A percentile compares a stretch with the other conserved stretches of the same genome.
phyloP scores from a whole-genome alignment of 2,113 vertebrate species.

The Lepus europaeus region DNA sequence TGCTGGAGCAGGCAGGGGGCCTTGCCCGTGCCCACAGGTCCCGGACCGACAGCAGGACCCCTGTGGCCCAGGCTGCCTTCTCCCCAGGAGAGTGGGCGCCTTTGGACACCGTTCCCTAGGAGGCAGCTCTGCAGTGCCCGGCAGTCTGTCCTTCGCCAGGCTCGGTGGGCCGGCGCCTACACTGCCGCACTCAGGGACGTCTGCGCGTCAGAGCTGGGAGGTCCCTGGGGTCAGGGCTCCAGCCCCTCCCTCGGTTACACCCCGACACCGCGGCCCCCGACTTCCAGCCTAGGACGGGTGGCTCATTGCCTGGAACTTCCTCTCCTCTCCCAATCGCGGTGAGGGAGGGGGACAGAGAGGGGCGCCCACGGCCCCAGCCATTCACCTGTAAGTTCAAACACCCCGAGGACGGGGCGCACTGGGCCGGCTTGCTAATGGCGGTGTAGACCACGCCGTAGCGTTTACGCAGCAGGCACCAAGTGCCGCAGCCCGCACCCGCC shows the following conservation, averaged over 20 bases:
- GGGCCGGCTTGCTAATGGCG: background rate
- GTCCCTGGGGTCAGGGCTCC: background rate
- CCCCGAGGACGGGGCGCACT: too few species aligned
- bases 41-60: background rate
- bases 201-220: background rate
- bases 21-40: background rate
- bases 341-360: too few species aligned
- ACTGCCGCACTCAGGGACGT: background rate
- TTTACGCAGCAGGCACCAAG: background rate
- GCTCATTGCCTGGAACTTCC: background rate
- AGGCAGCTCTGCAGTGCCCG: background rate
- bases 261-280: background rate
- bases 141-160: background rate
- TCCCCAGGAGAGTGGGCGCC: background rate
- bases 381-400: background rate
- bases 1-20: background rate
- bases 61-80: background rate
- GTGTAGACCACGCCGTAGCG: background rate
- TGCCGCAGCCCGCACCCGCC: background rate
- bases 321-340: background rate
- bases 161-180: too few species aligned
- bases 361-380: too few species aligned
- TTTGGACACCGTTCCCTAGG: background rate
- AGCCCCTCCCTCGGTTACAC: background rate
- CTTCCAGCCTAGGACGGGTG: background rate